phyloP scores from a whole-genome alignment of 2,113 vertebrate genomes.

The Misgurnus anguillicaudatus region DNA sequence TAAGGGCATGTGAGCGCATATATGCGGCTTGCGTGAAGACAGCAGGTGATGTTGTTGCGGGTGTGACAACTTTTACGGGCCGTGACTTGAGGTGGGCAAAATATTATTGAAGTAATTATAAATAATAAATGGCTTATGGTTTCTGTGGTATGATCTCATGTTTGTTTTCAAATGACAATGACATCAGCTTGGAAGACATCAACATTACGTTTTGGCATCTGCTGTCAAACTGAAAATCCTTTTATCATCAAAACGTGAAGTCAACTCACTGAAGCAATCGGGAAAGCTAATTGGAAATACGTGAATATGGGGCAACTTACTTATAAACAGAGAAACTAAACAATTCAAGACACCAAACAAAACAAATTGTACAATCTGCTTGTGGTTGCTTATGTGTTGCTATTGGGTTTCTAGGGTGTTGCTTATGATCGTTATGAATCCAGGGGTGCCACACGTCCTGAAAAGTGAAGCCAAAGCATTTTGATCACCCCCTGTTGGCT shows the following conservation, averaged over 20 bases:
- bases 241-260: conserved; percentile 36
- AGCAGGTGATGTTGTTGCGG: conserved; percentile 31
- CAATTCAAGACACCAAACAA: conserved; percentile 3
- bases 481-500: no score
- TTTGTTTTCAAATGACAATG: conserved; percentile 45
- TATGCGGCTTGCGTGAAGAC: conserved; percentile 4
- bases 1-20: neutral
- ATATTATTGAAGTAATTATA: conserved; percentile 55
- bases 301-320: neutral
- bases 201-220: conserved; percentile 25
- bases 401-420: no score
- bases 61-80: conserved; percentile 31
- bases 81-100: conserved; percentile 30
- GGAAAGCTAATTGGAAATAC: neutral
- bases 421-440: no score
- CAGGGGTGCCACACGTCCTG: no score
- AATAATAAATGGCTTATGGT: conserved; percentile 41
- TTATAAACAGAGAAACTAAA: conserved; percentile 10
- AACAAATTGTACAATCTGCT: neutral
- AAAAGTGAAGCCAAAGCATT: no score
- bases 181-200: conserved; percentile 38
- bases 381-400: neutral
- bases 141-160: conserved; percentile 53
- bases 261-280: conserved; percentile 14
- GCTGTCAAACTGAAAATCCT: conserved; percentile 21